These are phyloP conservation scores for Mycogona germanica DNA, from an alignment of 2,888 invertebrate species.

Conservation along the genomic window DNA sequence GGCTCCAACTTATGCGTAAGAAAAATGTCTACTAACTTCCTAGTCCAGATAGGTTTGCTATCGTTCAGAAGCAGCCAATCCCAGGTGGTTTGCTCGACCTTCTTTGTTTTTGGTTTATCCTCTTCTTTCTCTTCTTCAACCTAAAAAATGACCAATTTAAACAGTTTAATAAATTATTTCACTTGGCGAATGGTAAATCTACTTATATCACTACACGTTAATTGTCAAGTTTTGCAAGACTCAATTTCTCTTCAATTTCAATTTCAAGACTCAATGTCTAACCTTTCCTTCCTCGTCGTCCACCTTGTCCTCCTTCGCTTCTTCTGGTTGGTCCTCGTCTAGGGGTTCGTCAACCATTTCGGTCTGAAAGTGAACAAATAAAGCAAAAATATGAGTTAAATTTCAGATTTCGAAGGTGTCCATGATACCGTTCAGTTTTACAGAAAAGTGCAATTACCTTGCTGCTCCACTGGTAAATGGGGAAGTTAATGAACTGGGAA, in stretches of 20 bases:
- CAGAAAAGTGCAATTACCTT: conserved; percentile 69
- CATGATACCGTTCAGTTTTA: conserved; percentile 58
- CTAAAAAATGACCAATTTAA: conserved; percentile 16
- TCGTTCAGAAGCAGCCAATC: conserved; percentile 96
- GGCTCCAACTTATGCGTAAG: too few relatives aligned
- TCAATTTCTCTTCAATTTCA: too few relatives aligned
- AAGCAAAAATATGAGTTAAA: not conserved
- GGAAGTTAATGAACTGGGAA: conserved; percentile 99
- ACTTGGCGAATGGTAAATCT: conserved; percentile 19
- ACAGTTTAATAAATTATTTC: not conserved
- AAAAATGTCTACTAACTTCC: conserved; percentile 64
- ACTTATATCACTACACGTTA: too few relatives aligned
- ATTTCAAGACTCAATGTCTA: too few relatives aligned
- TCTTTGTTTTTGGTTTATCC: conserved; percentile 67
- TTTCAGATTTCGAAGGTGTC: not conserved
- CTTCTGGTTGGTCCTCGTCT: conserved; percentile 43
- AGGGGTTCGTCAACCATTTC: conserved; percentile 59
- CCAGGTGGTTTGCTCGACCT: conserved; percentile 89
- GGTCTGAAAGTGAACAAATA: conserved; percentile 37
- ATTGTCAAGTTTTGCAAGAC: too few relatives aligned
- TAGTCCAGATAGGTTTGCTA: conserved; percentile 97
- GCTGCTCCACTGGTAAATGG: conserved; percentile 86
- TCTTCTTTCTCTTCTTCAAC: conserved; percentile 43
- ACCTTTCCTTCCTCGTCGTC: conserved; percentile 31
- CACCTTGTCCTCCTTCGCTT: conserved; percentile 41